Conservation (phyloP, 1,140 invertebrate genomes). For the Philotrypesis tridentata region DNA sequence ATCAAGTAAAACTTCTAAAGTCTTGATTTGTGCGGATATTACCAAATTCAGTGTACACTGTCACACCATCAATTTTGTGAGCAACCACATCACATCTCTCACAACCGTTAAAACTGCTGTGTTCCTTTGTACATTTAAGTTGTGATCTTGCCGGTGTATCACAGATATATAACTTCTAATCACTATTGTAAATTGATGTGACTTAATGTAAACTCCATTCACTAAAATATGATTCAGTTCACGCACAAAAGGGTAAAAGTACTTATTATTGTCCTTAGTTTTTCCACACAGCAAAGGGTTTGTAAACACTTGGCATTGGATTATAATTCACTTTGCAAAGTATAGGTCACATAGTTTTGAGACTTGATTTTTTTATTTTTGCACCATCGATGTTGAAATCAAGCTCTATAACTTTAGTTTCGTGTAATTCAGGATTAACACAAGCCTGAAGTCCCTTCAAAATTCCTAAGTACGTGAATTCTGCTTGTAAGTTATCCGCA, state of each 20-base stretch:
- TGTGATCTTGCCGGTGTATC: conserved; percentile 16
- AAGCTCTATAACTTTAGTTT: no score
- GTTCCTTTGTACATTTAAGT: not conserved
- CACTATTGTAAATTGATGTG: conserved; percentile 15
- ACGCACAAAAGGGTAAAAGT: no score
- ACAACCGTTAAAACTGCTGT: conserved; percentile 15
- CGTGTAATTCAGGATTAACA: no score
- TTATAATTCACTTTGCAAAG: conserved; percentile 18
- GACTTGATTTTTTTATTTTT: no score
- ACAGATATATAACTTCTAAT: conserved; percentile 19
- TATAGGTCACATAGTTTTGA: no score
- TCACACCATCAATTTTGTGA: no score
- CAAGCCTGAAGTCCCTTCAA: no score
- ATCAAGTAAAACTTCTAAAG: conserved; percentile 14
- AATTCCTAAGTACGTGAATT: no score
- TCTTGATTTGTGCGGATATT: conserved; percentile 1
- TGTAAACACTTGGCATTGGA: not conserved
- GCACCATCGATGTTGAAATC: conserved; percentile 35
- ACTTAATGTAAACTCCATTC: conserved; percentile 24
- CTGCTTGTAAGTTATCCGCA: no score
- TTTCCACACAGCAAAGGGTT: conserved; percentile 39
- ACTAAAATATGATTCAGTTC: conserved; percentile 27
- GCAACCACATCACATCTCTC: conserved; percentile 21
- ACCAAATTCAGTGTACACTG: no score
- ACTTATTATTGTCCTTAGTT: no score